Evolutionary conservation across 1,140 invertebrate genomes (phyloP), one percentile per base, ranked within the genome.

Genomic region (Cardiocondyla obscurior): DNA sequence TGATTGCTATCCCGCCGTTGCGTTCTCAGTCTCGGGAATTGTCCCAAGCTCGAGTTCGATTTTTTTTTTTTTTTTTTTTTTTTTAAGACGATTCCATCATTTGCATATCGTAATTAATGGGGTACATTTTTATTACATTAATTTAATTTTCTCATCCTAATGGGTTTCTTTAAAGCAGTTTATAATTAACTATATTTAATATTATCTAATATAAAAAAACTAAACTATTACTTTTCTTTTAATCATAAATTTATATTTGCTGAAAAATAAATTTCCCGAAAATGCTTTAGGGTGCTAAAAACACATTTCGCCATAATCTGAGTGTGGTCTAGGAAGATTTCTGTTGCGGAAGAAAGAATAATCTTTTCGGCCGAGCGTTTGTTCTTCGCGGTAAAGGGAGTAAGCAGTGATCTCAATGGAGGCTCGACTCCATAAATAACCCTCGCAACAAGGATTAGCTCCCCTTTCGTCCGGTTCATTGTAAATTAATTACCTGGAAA

Each of bases 401-500:
- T 82, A 72, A 53, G 82, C 74, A 28, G 53, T 55, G 62, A 82
- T 77, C 81, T 86, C 86, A 86, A 86, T 90, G 88, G 87, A 89
- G 85, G 87, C 85, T 86, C 79, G 79, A 89, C 90, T 88, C 84
- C 89, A 89, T 90, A 91, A 93, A 90, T 90, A 93, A 92, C 89
- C 89, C 90, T 91, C 86, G 84, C 89, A 89, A 89, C 84, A 91
- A 92, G 90, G 86, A 90, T 89, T 90, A 84, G 83, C 85, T 90
- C 83, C 89, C 89, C 90, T 89, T 53, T 55, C 90, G 90, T 93
- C 90, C 92, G 92, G 90, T 91, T 94, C 91, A 94, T 94, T 94
- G 93, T 94, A 94, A 94, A 94, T 94, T 94, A 94, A 94, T 94
- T 94, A 94, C 90, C 93, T 94, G 93, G 93, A 94, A 94, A 94